These are phyloP conservation scores for Aphaenogaster rudis DNA, from an alignment of 1,140 invertebrate genomes.

Conservation along the genomic window DNA sequence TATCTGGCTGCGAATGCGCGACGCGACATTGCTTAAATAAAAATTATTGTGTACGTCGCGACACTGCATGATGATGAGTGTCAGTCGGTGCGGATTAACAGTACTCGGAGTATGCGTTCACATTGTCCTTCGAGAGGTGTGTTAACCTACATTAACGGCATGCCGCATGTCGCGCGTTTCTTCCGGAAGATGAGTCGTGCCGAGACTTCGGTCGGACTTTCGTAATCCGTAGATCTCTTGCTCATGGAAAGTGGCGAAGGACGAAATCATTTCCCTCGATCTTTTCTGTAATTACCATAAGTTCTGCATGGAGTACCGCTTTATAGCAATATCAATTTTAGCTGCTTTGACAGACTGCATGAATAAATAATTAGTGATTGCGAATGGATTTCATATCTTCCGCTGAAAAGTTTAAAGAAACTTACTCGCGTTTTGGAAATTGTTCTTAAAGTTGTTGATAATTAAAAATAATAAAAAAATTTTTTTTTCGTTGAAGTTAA, in stretches of 20 bases:
- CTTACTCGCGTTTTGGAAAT: background rate
- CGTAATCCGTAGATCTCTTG: slow-evolving; percentile 6
- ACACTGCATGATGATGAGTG: slow-evolving; percentile 67
- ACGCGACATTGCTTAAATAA: slow-evolving; percentile 56
- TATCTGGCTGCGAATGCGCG: slow-evolving; percentile 43
- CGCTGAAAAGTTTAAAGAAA: background rate
- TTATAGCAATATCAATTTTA: background rate
- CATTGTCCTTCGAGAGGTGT: slow-evolving; percentile 61
- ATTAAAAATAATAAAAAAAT: background rate
- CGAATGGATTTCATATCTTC: background rate
- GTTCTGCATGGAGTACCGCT: background rate
- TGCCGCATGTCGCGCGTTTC: slow-evolving; percentile 47
- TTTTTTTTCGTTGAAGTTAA: background rate
- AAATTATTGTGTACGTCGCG: slow-evolving; percentile 56
- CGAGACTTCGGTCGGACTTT: background rate
- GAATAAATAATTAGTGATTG: background rate
- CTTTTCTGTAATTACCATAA: background rate
- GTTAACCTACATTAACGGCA: slow-evolving; percentile 70
- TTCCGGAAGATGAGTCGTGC: slow-evolving; percentile 50
- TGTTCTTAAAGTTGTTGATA: background rate
- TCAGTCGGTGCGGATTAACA: slow-evolving; percentile 55
- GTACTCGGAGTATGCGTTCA: slow-evolving; percentile 64
- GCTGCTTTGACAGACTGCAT: background rate
- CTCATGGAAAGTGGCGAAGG: slow-evolving; percentile 9
- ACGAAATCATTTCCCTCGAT: background rate